Percentiles rank a stretch among this genome's conserved stretches.
Conservation (phyloP, 2,797 vertebrate species). For the Mus spretus region DNA sequence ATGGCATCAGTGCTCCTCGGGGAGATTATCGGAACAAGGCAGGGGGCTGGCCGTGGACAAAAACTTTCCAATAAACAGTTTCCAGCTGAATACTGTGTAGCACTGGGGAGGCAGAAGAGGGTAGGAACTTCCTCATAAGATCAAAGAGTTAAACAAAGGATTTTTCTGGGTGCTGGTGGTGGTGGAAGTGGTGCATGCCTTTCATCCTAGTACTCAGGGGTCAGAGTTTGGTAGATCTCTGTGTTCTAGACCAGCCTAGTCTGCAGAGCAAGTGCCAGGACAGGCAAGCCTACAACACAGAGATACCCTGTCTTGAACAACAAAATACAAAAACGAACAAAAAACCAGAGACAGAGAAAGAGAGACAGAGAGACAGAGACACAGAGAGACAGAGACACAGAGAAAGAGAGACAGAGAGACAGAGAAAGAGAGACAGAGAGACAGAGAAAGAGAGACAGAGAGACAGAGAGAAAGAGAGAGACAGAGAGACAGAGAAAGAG, state of each 20-base stretch:
- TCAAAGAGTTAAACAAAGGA: neutral
- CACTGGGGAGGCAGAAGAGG: neutral
- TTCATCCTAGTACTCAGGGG: neutral
- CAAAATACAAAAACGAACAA: neutral
- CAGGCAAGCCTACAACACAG: neutral
- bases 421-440: neutral
- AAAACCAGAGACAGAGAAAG: neutral
- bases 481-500: neutral
- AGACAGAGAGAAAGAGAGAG: too few relatives aligned
- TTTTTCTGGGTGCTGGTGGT: neutral
- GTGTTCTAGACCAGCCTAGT: neutral
- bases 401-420: too few relatives aligned
- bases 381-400: neutral
- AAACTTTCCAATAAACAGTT: neutral
- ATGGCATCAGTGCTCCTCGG: neutral
- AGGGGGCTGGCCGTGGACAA: neutral
- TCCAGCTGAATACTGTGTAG: neutral
- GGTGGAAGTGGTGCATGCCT: neutral
- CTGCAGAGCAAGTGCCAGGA: neutral
- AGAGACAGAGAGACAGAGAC: neutral
- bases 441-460: neutral
- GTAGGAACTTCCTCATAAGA: fast-evolving
- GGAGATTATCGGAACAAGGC: neutral
- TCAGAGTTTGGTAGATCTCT: neutral
- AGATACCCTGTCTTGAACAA: neutral